Conservation (phyloP, 2,888 invertebrate genomes). For the Clitarchus hookeri region DNA sequence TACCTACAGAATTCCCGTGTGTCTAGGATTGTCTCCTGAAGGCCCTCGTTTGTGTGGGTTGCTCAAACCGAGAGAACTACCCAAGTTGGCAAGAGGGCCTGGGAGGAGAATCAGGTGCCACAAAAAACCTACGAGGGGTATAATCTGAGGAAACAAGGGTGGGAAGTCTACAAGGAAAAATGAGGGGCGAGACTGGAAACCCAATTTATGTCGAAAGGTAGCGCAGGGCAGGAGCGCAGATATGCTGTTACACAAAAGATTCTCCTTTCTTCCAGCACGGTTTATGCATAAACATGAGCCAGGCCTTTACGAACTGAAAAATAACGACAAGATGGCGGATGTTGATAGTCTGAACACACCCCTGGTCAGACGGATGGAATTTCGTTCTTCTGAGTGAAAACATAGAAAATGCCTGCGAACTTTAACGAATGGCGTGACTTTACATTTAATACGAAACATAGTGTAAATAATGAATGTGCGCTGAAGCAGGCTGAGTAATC, state of each 20-base stretch:
- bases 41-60: too few relatives aligned
- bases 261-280: neutral
- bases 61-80: too few relatives aligned
- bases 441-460: too few relatives aligned
- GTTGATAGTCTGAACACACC: neutral
- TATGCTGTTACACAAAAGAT: neutral
- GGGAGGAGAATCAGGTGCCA: neutral
- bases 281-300: neutral
- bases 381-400: too few relatives aligned
- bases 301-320: neutral
- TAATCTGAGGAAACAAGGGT: conserved; percentile 2
- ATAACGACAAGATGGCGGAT: neutral
- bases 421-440: too few relatives aligned
- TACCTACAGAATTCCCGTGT: too few relatives aligned
- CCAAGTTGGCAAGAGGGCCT: neutral
- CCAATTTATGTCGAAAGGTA: neutral
- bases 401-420: too few relatives aligned
- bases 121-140: neutral
- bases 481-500: too few relatives aligned
- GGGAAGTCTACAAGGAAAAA: neutral
- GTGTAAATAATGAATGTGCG: too few relatives aligned
- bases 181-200: neutral
- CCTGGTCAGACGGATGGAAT: neutral
- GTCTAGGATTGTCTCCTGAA: too few relatives aligned
- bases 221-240: conserved; percentile 6